Conservation (phyloP, 1,140 invertebrate genomes). For the Acromyrmex echinatior region DNA sequence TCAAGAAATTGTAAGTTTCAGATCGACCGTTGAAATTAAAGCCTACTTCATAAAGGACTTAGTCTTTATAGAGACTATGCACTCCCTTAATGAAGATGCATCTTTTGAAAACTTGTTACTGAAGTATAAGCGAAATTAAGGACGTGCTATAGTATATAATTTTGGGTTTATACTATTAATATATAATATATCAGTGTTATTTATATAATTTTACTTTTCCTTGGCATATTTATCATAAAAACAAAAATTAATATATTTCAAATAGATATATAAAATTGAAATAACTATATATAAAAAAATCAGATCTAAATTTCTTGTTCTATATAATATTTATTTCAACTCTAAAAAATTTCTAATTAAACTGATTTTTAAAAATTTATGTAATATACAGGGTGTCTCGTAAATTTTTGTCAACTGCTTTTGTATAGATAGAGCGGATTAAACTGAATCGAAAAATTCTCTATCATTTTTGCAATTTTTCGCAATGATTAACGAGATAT, state of each 20-base stretch:
- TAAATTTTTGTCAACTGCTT: too few relatives aligned
- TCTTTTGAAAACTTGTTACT: constrained; percentile 33
- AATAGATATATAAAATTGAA: neutral
- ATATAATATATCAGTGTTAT: neutral
- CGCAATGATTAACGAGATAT: too few relatives aligned
- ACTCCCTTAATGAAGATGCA: constrained; percentile 35
- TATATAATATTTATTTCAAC: constrained; percentile 7
- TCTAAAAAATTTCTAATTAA: neutral
- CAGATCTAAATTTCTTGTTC: neutral
- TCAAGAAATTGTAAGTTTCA: constrained; percentile 46
- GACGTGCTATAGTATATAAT: constrained; percentile 7
- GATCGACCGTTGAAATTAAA: constrained; percentile 42
- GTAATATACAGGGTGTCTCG: neutral
- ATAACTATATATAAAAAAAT: neutral
- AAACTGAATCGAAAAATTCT: too few relatives aligned
- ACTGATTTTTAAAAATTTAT: neutral
- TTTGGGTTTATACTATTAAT: neutral
- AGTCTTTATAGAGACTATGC: constrained; percentile 24
- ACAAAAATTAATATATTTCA: neutral
- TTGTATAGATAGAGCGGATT: too few relatives aligned
- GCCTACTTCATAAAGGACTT: constrained; percentile 38
- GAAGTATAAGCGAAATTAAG: constrained; percentile 13
- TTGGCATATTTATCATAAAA: neutral
- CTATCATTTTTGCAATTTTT: too few relatives aligned
- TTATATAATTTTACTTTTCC: neutral